These are phyloP conservation scores for Glandiceps talaboti DNA, from an alignment of 53 echinoderm and acorn worm genomes.

Conservation along the genomic window DNA sequence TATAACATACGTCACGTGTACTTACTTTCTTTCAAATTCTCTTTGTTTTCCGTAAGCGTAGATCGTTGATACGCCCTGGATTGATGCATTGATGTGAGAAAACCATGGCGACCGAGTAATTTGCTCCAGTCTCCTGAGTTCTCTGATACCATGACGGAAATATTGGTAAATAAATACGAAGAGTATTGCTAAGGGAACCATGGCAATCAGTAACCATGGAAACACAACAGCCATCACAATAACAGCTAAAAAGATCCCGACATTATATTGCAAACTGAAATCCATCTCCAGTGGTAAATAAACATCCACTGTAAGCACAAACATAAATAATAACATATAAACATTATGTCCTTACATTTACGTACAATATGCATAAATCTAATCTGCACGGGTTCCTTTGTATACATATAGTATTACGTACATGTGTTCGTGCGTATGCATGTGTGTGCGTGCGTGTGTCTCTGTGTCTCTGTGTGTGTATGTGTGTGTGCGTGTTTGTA, in stretches of 20 bases:
- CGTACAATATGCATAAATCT: too few relatives aligned
- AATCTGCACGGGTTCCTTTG: too few relatives aligned
- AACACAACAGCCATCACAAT: conserved; percentile 52
- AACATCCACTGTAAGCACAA: conserved; percentile 62
- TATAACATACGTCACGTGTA: too few relatives aligned
- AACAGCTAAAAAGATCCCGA: conserved; percentile 67
- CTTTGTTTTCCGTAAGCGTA: conserved; percentile 81
- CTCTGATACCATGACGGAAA: conserved; percentile 75
- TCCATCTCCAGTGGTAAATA: conserved; percentile 78
- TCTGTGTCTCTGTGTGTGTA: too few relatives aligned
- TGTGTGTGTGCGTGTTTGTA: too few relatives aligned
- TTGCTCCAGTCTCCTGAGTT: conserved; percentile 87
- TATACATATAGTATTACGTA: too few relatives aligned
- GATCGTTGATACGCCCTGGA: conserved; percentile 82
- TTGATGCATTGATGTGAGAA: conserved; percentile 91
- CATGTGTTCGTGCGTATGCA: too few relatives aligned
- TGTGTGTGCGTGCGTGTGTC: too few relatives aligned
- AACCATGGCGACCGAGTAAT: conserved; percentile 90
- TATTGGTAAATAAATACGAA: conserved; percentile 61
- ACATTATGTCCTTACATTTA: too few relatives aligned
- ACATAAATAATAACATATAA: too few relatives aligned
- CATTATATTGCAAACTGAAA: conserved; percentile 53
- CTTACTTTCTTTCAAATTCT: conserved; percentile 65
- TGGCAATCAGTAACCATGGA: conserved; percentile 50
- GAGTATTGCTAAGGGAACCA: conserved; percentile 53